A percentile compares a stretch with the other conserved stretches of the same genome.
These are phyloP conservation scores for Plectrocnemia conspersa DNA, from an alignment of 1,140 invertebrate species.

Conservation along the genomic window DNA sequence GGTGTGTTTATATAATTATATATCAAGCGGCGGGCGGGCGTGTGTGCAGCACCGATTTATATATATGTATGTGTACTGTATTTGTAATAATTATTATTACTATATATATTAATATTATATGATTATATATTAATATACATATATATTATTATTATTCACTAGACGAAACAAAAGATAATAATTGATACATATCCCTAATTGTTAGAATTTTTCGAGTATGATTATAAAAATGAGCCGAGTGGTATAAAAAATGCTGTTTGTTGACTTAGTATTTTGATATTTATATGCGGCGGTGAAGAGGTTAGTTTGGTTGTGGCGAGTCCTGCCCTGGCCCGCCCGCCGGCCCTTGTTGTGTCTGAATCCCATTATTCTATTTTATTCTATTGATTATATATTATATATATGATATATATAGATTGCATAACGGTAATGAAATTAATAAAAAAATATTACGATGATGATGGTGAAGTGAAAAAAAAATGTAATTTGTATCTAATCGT, in stretches of 20 bases:
- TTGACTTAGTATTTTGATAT: not conserved
- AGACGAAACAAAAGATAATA: conserved; percentile 37
- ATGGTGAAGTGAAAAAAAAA: not conserved
- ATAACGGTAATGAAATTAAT: no score
- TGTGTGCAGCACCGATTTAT: conserved; percentile 14
- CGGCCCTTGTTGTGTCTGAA: not conserved
- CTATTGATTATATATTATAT: conserved; percentile 6
- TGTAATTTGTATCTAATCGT: conserved; percentile 10
- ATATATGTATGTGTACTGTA: no score
- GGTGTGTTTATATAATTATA: conserved; percentile 12
- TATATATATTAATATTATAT: conserved; percentile 8
- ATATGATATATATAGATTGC: not conserved
- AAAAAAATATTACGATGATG: not conserved
- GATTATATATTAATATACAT: conserved; percentile 17
- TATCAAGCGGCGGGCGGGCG: conserved; percentile 26
- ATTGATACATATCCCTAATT: conserved; percentile 37
- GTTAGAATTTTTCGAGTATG: conserved; percentile 26
- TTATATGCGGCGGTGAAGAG: not conserved
- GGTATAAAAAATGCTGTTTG: conserved; percentile 1
- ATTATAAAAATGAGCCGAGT: conserved; percentile 8
- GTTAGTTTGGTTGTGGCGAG: not conserved
- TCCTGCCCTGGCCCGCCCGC: not conserved
- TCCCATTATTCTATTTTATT: conserved; percentile 2
- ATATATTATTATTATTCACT: conserved; percentile 29
- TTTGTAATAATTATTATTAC: not conserved